Evolutionary conservation across 2,797 vertebrate genomes (phyloP), one percentile per base, ranked within the genome.

Genomic region (Ctenopoma multispine): DNA sequence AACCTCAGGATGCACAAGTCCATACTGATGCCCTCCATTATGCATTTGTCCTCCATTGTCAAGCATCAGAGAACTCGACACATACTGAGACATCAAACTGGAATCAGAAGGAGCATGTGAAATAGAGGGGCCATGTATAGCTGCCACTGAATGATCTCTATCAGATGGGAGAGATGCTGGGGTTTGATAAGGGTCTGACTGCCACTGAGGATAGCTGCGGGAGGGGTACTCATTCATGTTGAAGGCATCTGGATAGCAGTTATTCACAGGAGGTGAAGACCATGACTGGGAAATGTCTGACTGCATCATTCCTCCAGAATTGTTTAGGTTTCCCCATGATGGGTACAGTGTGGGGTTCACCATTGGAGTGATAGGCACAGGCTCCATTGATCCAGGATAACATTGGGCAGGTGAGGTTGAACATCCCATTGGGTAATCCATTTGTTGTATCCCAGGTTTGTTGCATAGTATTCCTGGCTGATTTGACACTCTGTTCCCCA

Each of bases 331-430:
- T 90, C 96, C 96, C 67, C 93, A 98, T 87, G 89, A 94, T 83
- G 91, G 95, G 91, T 95, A 96, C 84, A 93, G 67, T 87, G 96
- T 93, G 83, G 95, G 95, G 93, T 96, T 89, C 86, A 95, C 93
- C 95, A 95, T 96, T 87, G 94, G 92, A 81, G 81, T 95, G 71
- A 96, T 93, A 82, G 96, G 95, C 24, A 95, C 96, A 83, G 96
- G 84, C 70, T 96, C 95, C 76, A 95, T 93, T 80, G 96, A 94
- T 87, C 95, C 93, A 61, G 94, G 74, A 76, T 95, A 81, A 92
- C 88, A 92, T 40, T 96, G 89, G 53, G 90, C 77, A 57, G 90
- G 89, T 77, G 92, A 94, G 80, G 95, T 85, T 68, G 95, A 94
- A 80, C 91, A 95, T 90, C 93, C 96, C 69, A 93, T 70, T 71